Evolutionary conservation across 2,113 vertebrate species (phyloP).

Genomic region (Gymnarchus niloticus): DNA sequence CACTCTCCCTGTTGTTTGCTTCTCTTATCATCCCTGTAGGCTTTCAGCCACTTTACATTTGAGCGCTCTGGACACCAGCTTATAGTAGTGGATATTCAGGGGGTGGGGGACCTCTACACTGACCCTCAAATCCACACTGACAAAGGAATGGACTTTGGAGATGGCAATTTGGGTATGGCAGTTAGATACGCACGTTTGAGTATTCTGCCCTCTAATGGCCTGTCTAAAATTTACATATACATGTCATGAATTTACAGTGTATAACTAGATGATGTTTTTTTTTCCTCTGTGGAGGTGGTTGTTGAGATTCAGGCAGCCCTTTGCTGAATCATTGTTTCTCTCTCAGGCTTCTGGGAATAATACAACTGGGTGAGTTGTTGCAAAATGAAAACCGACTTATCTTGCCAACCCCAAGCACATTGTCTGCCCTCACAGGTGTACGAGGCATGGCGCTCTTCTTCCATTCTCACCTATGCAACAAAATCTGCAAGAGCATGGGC

Average conservation of each 20-base stretch:
- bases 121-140: conserved; percentile 97
- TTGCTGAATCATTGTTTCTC: not conserved
- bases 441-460: conserved; percentile 98
- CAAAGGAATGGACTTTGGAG: conserved; percentile 85
- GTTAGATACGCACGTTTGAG: not conserved
- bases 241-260: not conserved
- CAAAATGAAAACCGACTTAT: not conserved
- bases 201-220: not conserved
- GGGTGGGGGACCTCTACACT: conserved; percentile 94
- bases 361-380: not conserved
- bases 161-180: conserved; percentile 85
- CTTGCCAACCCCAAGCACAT: not conserved
- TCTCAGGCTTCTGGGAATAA: not conserved
- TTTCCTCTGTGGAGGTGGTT: not conserved
- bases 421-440: conserved; percentile 65
- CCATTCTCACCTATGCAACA: conserved; percentile 91
- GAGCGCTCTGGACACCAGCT: conserved; percentile 95
- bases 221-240: conserved; percentile 3
- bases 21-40: conserved; percentile 53
- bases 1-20: rapidly evolving
- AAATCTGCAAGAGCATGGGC: conserved; percentile 89
- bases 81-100: conserved; percentile 95
- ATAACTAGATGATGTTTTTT: not conserved
- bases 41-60: conserved; percentile 94
- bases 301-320: not conserved